phyloP scores from a whole-genome alignment of 2,797 vertebrate species.

The Mastacembelus armatus region DNA sequence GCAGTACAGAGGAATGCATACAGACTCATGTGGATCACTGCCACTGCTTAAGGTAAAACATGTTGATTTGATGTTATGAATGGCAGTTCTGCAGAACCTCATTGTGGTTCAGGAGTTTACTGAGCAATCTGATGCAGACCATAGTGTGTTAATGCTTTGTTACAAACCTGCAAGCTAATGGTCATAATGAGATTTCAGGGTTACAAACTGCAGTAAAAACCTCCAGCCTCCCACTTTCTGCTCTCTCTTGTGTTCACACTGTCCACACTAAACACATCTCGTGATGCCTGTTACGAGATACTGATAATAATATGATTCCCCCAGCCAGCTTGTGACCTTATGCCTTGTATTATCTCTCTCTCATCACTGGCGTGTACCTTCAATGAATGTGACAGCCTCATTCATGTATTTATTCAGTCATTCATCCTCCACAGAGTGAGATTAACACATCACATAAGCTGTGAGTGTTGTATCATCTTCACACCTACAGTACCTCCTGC shows the following conservation, averaged over 20 bases:
- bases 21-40: constrained; percentile 19
- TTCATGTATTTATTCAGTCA: constrained; percentile 63
- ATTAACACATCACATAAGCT: constrained; percentile 57
- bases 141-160: constrained; percentile 6
- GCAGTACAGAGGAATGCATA: constrained; percentile 14
- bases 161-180: constrained; percentile 8
- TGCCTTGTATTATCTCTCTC: constrained; percentile 23
- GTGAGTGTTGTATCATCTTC: constrained; percentile 53
- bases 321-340: constrained; percentile 32
- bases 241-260: constrained; percentile 15
- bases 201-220: constrained; percentile 46
- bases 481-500: constrained; percentile 47
- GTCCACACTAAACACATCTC: constrained; percentile 4
- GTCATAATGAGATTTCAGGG: constrained; percentile 40
- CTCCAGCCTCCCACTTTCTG: constrained; percentile 12
- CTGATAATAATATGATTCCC: not conserved
- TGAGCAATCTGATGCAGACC: not conserved
- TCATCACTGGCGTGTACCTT: constrained; percentile 30
- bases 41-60: constrained; percentile 4
- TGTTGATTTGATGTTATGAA: not conserved
- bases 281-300: not conserved
- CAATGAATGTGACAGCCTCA: constrained; percentile 45
- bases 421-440: constrained; percentile 54
- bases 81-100: not conserved
- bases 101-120: not conserved